Evolutionary conservation across 2,113 vertebrate species (phyloP).

Genomic region (Fukomys damarensis): DNA sequence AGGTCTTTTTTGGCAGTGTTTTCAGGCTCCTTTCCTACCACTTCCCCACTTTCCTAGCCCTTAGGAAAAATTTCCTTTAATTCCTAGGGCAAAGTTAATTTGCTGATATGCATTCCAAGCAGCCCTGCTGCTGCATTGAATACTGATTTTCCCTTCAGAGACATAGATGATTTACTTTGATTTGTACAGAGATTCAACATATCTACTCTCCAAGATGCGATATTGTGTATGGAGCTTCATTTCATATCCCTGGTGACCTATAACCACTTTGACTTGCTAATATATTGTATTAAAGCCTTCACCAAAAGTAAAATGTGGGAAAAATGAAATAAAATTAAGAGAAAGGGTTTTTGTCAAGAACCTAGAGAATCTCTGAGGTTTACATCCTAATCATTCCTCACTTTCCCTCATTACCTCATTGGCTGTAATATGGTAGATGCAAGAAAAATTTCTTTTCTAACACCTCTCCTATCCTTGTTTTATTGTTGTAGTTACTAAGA

Average conservation of each 20-base stretch:
- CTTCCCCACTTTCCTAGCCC: not conserved
- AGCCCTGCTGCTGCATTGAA: not conserved
- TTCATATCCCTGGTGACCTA: not conserved
- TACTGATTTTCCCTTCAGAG: not conserved
- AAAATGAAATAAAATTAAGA: not conserved
- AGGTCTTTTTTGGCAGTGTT: not conserved
- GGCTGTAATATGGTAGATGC: not conserved
- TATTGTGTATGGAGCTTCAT: not conserved
- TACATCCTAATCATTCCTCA: not conserved
- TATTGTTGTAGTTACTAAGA: not conserved
- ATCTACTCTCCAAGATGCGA: not conserved
- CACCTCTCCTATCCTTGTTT: not conserved
- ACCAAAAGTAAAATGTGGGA: not conserved
- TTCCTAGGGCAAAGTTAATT: constrained; percentile 1
- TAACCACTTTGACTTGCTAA: not conserved
- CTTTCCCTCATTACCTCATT: not conserved
- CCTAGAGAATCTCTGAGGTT: not conserved
- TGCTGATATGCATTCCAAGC: not conserved
- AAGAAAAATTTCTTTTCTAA: constrained; percentile 10
- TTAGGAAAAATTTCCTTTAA: not conserved
- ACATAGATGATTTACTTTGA: not conserved
- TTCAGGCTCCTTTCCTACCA: not conserved
- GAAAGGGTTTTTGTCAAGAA: not conserved
- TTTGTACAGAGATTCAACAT: not conserved
- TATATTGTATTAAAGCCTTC: not conserved